These are phyloP conservation scores for Drosophila greeni DNA, from an alignment of 2,888 invertebrate species.

Conservation along the genomic window DNA sequence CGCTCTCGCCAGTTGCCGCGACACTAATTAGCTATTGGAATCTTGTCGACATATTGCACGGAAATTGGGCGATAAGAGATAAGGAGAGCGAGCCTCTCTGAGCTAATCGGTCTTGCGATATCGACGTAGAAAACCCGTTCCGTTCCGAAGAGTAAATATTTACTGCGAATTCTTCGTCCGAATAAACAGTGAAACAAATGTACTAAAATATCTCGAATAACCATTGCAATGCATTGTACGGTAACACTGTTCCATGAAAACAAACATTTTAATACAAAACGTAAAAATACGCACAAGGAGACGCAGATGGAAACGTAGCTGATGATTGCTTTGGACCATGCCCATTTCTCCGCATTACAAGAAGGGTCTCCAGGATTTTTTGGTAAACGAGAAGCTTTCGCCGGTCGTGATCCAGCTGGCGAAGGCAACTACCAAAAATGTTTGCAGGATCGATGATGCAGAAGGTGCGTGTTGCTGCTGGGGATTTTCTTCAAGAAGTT, in stretches of 20 bases:
- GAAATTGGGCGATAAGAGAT: constrained; percentile 59
- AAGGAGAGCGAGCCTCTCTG: constrained; percentile 56
- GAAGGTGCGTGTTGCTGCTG: constrained; percentile 54
- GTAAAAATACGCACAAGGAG: not conserved
- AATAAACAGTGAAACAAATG: not conserved
- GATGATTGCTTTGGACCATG: constrained; percentile 50
- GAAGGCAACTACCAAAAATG: constrained; percentile 70
- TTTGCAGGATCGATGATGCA: constrained; percentile 57
- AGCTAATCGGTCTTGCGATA: constrained; percentile 8
- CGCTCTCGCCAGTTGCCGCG: constrained; percentile 16
- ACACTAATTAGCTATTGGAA: constrained; percentile 47
- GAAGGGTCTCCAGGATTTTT: constrained; percentile 66
- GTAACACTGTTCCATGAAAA: not conserved
- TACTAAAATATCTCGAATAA: not conserved
- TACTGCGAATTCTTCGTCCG: not conserved
- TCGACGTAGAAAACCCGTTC: constrained; percentile 44
- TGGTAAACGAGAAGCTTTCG: constrained; percentile 63
- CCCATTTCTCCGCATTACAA: constrained; percentile 60
- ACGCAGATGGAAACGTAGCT: not conserved
- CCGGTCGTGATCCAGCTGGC: constrained; percentile 64
- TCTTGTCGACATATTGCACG: constrained; percentile 43
- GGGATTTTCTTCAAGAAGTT: not conserved
- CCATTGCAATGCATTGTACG: constrained; percentile 13
- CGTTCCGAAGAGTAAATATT: constrained; percentile 21
- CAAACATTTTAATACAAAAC: not conserved